Evolutionary conservation across 2,888 invertebrate genomes (phyloP), one percentile per base, ranked within the genome.

Genomic region (Hemaris fuciformis): DNA sequence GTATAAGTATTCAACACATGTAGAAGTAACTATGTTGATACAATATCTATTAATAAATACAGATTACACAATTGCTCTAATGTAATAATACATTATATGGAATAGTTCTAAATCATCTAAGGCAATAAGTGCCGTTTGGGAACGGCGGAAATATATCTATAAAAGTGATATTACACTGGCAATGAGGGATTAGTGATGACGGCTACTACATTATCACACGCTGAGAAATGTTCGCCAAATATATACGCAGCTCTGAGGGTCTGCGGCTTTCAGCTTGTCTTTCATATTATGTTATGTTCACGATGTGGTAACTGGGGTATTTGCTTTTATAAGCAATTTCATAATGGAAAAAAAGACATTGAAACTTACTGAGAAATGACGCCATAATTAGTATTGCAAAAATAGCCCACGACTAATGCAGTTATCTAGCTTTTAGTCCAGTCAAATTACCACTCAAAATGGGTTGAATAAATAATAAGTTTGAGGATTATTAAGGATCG

Each of bases 101-200:
- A 73, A 73, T 77, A 78, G 69, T 72, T 64, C 77, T 84, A 84
- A 74, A 63, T 79, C 74, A 76, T 82, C 86, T 87, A 88, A 88
- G 89, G 89, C 89, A 85, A 77, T 84, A 81, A 79, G 73, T 25
- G 59, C 76, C 64, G 71, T 67, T 66, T 71, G 67, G 67, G 71
- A 53, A 60, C 76, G 79, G 84, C 72, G 74, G 72, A 81, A 81
- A 80, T 84, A 80, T 79, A 53, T 10, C 53, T 53, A 53, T 53
- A 53, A 53, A 53, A 53, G 53, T 53, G 53, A 53, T 53, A 53
- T 31, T 53, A 20, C 53, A 53, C 53, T 18, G 53, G 53, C 53
- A 53, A 71, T 63, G 57, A 68, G 70, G 66, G 64, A 72, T 68
- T 72, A 42, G 42, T 42, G 38, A 57, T 15, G 8, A 53, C 15